Evolutionary conservation across 2,113 vertebrate species (phyloP).

Genomic region (Xyrauchen texanus): DNA sequence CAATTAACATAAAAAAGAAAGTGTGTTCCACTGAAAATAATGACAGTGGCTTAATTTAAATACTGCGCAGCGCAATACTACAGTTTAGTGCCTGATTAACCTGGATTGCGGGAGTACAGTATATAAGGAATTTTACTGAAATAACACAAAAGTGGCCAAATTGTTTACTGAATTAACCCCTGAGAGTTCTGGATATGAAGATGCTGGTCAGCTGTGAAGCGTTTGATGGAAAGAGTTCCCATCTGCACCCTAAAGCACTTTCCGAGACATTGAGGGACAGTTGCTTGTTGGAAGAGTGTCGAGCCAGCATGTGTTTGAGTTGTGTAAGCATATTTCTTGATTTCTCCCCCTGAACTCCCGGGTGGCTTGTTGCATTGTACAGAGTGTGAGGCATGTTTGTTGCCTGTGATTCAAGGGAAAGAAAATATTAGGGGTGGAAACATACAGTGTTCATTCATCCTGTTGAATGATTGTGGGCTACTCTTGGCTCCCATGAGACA

Average conservation of each 20-base stretch:
- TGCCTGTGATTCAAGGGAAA: slow-evolving; percentile 22
- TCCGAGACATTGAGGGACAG: slow-evolving; percentile 42
- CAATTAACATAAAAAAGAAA: too few relatives aligned
- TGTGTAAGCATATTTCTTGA: slow-evolving; percentile 47
- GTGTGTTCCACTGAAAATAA: too few relatives aligned
- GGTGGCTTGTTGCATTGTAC: slow-evolving; percentile 13
- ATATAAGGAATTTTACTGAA: too few relatives aligned
- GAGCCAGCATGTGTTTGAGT: slow-evolving; percentile 42
- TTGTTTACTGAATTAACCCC: too few relatives aligned
- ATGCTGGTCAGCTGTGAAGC: slow-evolving; percentile 7
- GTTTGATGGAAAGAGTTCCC: slow-evolving; percentile 25
- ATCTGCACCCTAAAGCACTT: slow-evolving; percentile 1
- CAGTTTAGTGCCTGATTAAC: too few relatives aligned
- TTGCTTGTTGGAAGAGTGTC: slow-evolving; percentile 42
- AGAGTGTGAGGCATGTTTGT: slow-evolving; percentile 4
- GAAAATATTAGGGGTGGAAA: slow-evolving; percentile 2
- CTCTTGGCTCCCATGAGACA: neutral
- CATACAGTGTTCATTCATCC: slow-evolving; percentile 39
- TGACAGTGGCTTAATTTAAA: too few relatives aligned
- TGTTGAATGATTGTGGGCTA: slow-evolving; percentile 16
- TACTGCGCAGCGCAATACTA: too few relatives aligned
- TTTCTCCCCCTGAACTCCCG: slow-evolving; percentile 2
- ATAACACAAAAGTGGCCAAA: too few relatives aligned
- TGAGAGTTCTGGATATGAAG: neutral
- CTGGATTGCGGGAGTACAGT: too few relatives aligned